A percentile compares a stretch with the other conserved stretches of the same genome.
Conservation (phyloP, 1,140 invertebrate species). For the Plectus sambesii region DNA sequence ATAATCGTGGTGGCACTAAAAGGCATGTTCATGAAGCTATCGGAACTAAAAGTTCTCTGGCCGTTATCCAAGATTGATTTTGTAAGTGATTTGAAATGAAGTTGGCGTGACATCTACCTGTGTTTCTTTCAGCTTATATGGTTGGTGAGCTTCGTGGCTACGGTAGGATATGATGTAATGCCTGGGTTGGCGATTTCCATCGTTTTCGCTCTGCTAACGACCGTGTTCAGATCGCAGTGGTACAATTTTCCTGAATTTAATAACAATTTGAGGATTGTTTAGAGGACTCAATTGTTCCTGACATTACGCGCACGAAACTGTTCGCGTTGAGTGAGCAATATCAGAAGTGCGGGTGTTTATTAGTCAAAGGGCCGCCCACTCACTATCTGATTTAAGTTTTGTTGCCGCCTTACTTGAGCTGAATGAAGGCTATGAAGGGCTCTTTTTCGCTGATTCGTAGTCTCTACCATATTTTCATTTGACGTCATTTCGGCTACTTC, state of each 20-base stretch:
- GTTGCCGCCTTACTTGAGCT: too few species aligned
- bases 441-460: too few species aligned
- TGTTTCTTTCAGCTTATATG: conserved; percentile 33
- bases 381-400: too few species aligned
- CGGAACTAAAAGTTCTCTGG: conserved; percentile 36
- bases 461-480: too few species aligned
- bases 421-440: too few species aligned
- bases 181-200: conserved; percentile 34
- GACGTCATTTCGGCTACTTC: too few species aligned
- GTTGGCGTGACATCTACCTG: not conserved
- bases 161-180: conserved; percentile 37
- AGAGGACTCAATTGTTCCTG: not conserved
- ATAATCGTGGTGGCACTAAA: conserved; percentile 39
- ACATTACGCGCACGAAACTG: too few species aligned
- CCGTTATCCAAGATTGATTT: conserved; percentile 44
- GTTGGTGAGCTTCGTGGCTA: conserved; percentile 39
- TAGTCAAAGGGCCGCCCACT: too few species aligned
- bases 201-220: conserved; percentile 40
- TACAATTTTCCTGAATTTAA: conserved; percentile 7
- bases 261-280: not conserved
- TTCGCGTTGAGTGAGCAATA: too few species aligned
- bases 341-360: too few species aligned
- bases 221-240: conserved; percentile 28
- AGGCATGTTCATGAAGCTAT: conserved; percentile 38
- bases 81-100: conserved; percentile 16